Conservation (phyloP, 2,888 invertebrate genomes). For the Drepana falcataria region DNA sequence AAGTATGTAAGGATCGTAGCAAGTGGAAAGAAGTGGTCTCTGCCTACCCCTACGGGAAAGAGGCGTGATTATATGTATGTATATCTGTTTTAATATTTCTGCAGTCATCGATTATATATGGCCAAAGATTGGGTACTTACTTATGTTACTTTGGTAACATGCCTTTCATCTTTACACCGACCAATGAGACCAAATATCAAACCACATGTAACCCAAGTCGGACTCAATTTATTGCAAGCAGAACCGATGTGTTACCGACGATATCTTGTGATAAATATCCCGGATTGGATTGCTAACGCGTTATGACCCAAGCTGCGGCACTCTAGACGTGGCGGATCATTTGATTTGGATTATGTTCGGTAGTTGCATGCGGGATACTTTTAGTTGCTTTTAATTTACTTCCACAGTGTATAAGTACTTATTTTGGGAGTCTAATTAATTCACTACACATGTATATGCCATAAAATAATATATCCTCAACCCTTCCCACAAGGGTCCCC, state of each 20-base stretch:
- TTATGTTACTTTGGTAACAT: background rate
- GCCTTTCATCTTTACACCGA: background rate
- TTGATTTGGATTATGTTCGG: background rate
- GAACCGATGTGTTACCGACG: slow-evolving; percentile 5
- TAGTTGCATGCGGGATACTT: slow-evolving; percentile 7
- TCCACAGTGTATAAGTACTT: too few species aligned
- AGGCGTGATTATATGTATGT: too few species aligned
- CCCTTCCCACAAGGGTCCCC: too few species aligned
- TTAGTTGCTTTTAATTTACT: background rate
- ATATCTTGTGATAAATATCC: slow-evolving; percentile 32
- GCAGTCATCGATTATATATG: too few species aligned
- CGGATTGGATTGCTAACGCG: slow-evolving; percentile 36
- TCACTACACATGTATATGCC: too few species aligned
- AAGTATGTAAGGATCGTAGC: too few species aligned
- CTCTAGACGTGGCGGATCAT: slow-evolving; percentile 1
- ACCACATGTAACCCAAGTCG: background rate
- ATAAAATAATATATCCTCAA: too few species aligned
- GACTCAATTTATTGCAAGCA: background rate
- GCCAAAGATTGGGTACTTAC: too few species aligned
- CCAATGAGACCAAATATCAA: background rate
- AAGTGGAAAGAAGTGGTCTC: too few species aligned
- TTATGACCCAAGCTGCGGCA: slow-evolving; percentile 22
- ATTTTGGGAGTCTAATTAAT: too few species aligned
- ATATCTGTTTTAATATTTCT: too few species aligned
- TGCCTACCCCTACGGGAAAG: too few species aligned